These are phyloP conservation scores for Prionailurus bengalensis DNA, from an alignment of 2,113 vertebrate genomes.

Conservation along the genomic window DNA sequence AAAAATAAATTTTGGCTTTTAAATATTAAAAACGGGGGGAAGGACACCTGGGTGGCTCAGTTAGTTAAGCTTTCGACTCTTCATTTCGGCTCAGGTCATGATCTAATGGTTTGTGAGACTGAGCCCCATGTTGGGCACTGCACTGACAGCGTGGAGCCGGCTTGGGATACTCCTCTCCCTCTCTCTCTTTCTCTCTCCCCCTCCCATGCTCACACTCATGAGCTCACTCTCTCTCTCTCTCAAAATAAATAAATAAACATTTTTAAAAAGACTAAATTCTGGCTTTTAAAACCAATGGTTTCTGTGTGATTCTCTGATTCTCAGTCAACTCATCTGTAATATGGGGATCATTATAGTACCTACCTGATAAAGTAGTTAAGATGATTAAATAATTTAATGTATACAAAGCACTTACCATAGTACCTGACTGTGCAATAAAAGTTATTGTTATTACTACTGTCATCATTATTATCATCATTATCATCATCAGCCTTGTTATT, in stretches of 20 bases:
- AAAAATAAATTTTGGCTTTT: not conserved
- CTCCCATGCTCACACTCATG: too few relatives aligned
- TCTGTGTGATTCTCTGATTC: not conserved
- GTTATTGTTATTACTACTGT: not conserved
- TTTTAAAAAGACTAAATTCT: not conserved
- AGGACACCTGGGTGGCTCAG: too few relatives aligned
- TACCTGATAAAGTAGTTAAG: not conserved
- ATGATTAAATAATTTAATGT: not conserved
- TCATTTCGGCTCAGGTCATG: too few relatives aligned
- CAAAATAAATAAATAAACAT: too few relatives aligned
- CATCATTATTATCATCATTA: not conserved
- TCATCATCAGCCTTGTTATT: not conserved
- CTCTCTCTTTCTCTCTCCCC: too few relatives aligned
- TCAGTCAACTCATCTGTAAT: not conserved
- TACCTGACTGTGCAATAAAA: not conserved
- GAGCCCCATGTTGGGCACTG: too few relatives aligned
- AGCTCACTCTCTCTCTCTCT: too few relatives aligned
- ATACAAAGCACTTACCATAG: not conserved
- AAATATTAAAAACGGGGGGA: too few relatives aligned
- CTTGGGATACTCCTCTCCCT: too few relatives aligned
- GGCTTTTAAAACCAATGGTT: not conserved
- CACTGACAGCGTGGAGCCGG: too few relatives aligned
- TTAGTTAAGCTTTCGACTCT: too few relatives aligned
- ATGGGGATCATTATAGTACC: not conserved
- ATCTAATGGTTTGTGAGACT: too few relatives aligned